Evolutionary conservation across 2,888 invertebrate species (phyloP).

Genomic region (Caenorhabditis sp.): DNA sequence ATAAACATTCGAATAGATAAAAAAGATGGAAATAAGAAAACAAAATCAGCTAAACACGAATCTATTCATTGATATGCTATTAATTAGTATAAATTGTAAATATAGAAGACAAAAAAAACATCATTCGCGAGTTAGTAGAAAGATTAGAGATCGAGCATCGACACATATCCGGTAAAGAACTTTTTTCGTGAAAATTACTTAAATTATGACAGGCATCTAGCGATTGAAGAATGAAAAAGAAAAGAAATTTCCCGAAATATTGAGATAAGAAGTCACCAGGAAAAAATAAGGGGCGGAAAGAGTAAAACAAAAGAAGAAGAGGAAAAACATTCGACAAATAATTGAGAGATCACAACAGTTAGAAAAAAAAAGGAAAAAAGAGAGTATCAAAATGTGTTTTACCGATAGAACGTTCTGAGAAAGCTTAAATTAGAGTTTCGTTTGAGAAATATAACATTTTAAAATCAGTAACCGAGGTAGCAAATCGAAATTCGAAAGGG

Average conservation of each 20-base stretch:
- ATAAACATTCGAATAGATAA: not conserved
- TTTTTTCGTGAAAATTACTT: not conserved
- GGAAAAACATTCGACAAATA: not conserved
- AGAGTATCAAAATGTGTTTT: not conserved
- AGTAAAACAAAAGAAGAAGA: not conserved
- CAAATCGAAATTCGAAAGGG: not conserved
- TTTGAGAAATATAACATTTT: not conserved
- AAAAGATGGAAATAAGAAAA: not conserved
- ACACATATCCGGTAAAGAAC: slow-evolving; percentile 2
- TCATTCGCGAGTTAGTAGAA: not conserved
- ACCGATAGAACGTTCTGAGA: not conserved
- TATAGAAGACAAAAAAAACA: not conserved
- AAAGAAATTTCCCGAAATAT: not conserved
- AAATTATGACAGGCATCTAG: slow-evolving; percentile 1
- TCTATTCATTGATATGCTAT: slow-evolving; percentile 10
- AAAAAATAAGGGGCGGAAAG: not conserved
- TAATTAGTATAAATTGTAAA: not conserved
- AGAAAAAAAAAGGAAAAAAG: not conserved
- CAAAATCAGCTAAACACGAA: slow-evolving; percentile 3
- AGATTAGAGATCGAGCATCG: slow-evolving; percentile 7
- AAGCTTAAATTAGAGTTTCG: slow-evolving; percentile 3
- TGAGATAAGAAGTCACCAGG: not conserved
- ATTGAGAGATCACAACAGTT: not conserved
- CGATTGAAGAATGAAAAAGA: not conserved
- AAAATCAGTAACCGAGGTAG: not conserved